A percentile compares a stretch with the other conserved stretches of the same genome.
Evolutionary conservation across 2,113 vertebrate species (phyloP).

Genomic region (Microcebus lehilahytsara): DNA sequence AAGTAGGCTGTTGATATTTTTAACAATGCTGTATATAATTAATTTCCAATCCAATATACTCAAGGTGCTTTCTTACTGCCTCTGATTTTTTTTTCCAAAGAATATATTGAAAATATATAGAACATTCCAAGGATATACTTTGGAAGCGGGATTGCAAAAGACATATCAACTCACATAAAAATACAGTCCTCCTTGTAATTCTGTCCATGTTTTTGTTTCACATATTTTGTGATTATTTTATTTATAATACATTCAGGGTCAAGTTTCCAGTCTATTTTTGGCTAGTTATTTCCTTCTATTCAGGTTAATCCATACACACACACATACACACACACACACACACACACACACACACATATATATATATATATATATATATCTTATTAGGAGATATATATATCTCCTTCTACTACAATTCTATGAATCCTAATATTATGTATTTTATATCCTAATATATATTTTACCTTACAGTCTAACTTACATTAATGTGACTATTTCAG

Average conservation of each 20-base stretch:
- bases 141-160: slow-evolving; percentile 39
- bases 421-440: not conserved
- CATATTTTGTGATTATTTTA: not conserved
- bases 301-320: not conserved
- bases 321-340: too few relatives aligned
- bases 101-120: too few relatives aligned
- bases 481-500: not conserved
- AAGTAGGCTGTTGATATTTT: slow-evolving; percentile 31
- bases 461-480: not conserved
- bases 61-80: not conserved
- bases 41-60: not conserved
- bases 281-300: not conserved
- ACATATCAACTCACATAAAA: slow-evolving; percentile 13
- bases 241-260: not conserved
- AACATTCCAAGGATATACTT: not conserved
- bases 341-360: not conserved
- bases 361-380: not conserved
- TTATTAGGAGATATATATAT: too few relatives aligned
- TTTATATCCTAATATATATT: not conserved
- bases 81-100: not conserved
- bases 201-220: not conserved
- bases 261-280: not conserved
- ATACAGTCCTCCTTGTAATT: not conserved
- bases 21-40: not conserved
- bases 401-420: not conserved